Percentiles rank a stretch among this genome's conserved stretches.
phyloP scores from a whole-genome alignment of 2,797 vertebrate genomes.

The Coluber constrictor region DNA sequence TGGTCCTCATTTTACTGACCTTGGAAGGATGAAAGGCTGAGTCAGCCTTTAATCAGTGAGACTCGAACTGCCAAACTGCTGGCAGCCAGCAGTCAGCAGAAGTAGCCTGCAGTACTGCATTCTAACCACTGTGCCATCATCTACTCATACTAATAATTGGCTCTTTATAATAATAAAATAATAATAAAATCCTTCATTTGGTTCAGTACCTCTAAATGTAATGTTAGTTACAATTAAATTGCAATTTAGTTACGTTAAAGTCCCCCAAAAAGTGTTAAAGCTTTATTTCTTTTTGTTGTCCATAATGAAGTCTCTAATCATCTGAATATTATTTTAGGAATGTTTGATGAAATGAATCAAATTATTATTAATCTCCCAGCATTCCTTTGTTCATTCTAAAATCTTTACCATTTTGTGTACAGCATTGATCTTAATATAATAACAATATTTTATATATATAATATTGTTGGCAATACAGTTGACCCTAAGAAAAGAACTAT shows the following conservation, averaged over 20 bases:
- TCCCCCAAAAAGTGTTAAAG: slow-evolving; percentile 32
- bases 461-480: background rate
- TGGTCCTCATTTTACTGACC: too few species aligned
- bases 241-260: slow-evolving; percentile 20
- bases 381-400: slow-evolving; percentile 39
- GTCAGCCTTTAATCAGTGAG: too few species aligned
- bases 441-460: too few species aligned
- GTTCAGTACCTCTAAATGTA: background rate
- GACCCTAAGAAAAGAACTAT: background rate
- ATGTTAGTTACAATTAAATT: slow-evolving; percentile 21
- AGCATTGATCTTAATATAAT: background rate
- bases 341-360: slow-evolving; percentile 53
- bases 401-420: slow-evolving; percentile 33
- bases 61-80: too few species aligned
- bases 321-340: slow-evolving; percentile 71
- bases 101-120: too few species aligned
- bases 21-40: too few species aligned
- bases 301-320: slow-evolving; percentile 51
- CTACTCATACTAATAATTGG: too few species aligned
- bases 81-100: too few species aligned
- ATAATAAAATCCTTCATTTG: slow-evolving; percentile 17
- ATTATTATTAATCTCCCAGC: slow-evolving; percentile 55
- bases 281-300: slow-evolving; percentile 38
- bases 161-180: slow-evolving; percentile 6
- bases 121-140: too few species aligned